A percentile compares a stretch with the other conserved stretches of the same genome.
phyloP scores from a whole-genome alignment of 2,888 invertebrate genomes.

The Gryllus longicercus region DNA sequence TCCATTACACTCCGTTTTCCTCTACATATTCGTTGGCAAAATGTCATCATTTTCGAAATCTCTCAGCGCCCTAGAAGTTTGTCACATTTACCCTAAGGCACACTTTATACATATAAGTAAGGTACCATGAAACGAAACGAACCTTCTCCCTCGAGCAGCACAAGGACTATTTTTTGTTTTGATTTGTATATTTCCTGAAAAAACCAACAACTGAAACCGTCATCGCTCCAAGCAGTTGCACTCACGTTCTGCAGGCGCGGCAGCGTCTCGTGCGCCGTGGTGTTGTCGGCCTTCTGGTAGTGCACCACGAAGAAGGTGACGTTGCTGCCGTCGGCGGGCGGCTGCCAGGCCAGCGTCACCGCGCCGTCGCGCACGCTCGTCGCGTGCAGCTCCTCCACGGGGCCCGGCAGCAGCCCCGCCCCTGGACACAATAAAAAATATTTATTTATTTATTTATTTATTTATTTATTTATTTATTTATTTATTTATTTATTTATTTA shows the following conservation, averaged over 20 bases:
- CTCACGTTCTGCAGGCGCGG: constrained; percentile 64
- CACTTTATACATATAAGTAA: no score
- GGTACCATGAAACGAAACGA: background rate
- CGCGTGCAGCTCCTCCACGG: constrained; percentile 71
- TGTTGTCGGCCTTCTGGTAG: constrained; percentile 73
- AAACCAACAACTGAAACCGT: no score
- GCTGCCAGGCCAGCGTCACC: constrained; percentile 65
- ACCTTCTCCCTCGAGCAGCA: background rate
- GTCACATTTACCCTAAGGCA: no score
- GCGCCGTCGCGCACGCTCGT: constrained; percentile 58
- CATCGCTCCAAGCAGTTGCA: no score
- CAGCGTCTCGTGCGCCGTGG: constrained; percentile 69
- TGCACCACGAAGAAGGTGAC: constrained; percentile 67
- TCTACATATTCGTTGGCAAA: no score
- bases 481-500: no score
- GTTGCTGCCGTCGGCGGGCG: constrained; percentile 61
- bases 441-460: background rate
- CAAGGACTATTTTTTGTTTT: no score
- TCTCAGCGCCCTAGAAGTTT: no score
- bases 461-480: background rate
- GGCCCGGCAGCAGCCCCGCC: constrained; percentile 71
- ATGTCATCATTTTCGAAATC: no score
- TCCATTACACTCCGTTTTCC: no score
- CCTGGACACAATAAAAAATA: constrained; percentile 51
- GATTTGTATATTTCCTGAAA: no score